These are phyloP conservation scores for Pseudococcus viburni DNA, from an alignment of 2,888 invertebrate species.

Conservation along the genomic window DNA sequence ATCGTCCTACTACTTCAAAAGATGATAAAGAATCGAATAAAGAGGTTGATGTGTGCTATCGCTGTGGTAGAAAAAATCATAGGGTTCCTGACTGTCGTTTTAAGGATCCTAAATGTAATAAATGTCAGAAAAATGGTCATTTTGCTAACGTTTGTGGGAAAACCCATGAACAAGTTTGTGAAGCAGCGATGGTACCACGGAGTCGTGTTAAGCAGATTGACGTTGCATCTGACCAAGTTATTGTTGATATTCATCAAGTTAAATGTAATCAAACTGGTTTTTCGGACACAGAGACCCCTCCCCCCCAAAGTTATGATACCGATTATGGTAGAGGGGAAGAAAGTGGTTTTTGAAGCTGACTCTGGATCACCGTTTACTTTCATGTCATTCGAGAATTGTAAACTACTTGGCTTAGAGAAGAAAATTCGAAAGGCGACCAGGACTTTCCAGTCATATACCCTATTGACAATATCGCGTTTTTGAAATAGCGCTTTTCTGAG, in stretches of 20 bases:
- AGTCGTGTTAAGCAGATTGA: background rate
- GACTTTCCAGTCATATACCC: background rate
- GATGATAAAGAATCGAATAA: background rate
- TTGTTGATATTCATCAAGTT: background rate
- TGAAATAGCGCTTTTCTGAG: too few species aligned
- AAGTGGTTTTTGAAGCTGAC: background rate
- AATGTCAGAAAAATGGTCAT: constrained; percentile 24
- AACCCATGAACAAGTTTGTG: constrained; percentile 53
- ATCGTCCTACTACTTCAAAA: background rate
- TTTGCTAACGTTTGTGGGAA: constrained; percentile 42
- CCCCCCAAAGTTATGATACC: background rate
- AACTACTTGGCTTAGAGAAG: background rate
- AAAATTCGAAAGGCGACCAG: background rate
- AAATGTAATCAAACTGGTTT: too few species aligned
- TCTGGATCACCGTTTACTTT: background rate
- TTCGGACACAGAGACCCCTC: background rate
- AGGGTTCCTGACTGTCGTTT: constrained; percentile 12
- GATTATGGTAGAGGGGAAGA: background rate
- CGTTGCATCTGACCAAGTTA: background rate
- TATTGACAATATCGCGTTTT: too few species aligned
- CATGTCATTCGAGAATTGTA: background rate
- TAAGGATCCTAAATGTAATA: constrained; percentile 39
- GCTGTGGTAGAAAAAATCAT: background rate
- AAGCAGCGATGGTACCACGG: background rate
- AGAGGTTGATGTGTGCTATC: background rate